Evolutionary conservation across 37 sponge, comb jelly and placozoan genomes (phyloP), one percentile per base, ranked within the genome.

Genomic region (Chondrosia reniformis): DNA sequence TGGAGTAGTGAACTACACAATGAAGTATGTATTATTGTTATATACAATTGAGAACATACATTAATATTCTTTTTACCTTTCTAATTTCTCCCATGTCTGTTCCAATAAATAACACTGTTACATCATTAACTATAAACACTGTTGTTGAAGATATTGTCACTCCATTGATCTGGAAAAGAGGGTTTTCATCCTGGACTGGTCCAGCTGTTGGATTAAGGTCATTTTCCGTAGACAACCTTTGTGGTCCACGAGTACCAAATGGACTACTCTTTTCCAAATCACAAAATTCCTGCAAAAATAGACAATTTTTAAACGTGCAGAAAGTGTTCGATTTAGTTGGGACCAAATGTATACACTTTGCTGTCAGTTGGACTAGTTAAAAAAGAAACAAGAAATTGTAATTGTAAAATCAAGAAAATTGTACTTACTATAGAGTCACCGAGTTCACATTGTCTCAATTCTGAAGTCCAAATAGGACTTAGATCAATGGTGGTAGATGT

Each of bases 61-160:
- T 49, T 9, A 8, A 61, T 22, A 61, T 22, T 22, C 7, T 8
- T 24, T 28, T 8, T 17, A 64, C 66, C 66, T 64, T 64, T 3
- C 31, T 4, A 3, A 64, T 7, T 4, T 30, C 31, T 30, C 66
- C 66, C 19, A 2, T 3, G 31, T 32, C 28, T 2, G 4, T 4
- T 10, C 66, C 66, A 30, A 32, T 34, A 64, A 64, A 64, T 19
- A 17, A 33, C 31, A 64, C 34, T 10, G 33, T 34, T 4, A 64
- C 66, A 33, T 34, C 66, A 64, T 64, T 34, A 4, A 64, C 66
- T 19, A 64, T 19, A 32, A 64, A 64, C 36, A 64, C 66, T 30
- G 28, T 7, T 2, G 66, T 30, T n/a, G 36, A 64, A 3, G 66
- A 64, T 2, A 10, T 3, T 4, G 2, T 19, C 4, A 19, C 33